Conservation (phyloP, 2,888 invertebrate species). For the Mechanitis messenoides region DNA sequence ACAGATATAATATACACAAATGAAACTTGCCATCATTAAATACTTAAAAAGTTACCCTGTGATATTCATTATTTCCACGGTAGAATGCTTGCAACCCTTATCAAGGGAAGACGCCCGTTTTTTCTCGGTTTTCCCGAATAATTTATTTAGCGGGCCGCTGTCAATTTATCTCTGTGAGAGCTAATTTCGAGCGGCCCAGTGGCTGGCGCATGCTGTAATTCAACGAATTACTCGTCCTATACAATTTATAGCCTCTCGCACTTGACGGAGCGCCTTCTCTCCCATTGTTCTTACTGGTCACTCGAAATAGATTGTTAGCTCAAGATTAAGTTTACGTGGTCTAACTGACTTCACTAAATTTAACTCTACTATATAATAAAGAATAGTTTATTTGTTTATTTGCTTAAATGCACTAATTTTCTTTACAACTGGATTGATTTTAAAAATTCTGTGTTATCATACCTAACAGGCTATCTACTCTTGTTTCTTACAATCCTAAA, state of each 20-base stretch:
- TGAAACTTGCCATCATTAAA: too few species aligned
- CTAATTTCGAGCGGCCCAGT: constrained; percentile 76
- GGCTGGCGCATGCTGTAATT: constrained; percentile 77
- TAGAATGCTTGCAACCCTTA: constrained; percentile 69
- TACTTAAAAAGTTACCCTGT: constrained; percentile 32
- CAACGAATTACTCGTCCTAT: constrained; percentile 76
- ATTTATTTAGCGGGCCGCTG: constrained; percentile 75
- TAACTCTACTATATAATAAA: too few species aligned
- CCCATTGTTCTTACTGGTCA: constrained; percentile 66
- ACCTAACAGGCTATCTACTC: too few species aligned
- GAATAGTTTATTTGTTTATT: too few species aligned
- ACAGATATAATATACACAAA: too few species aligned
- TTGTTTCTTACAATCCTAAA: too few species aligned
- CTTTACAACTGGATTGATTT: neutral
- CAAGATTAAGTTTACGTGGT: too few species aligned
- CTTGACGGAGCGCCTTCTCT: constrained; percentile 72
- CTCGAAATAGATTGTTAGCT: constrained; percentile 35
- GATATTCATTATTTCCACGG: constrained; percentile 69
- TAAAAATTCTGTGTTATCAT: too few species aligned
- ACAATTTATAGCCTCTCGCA: constrained; percentile 69
- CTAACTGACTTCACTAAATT: too few species aligned
- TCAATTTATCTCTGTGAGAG: constrained; percentile 76
- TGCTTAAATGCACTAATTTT: neutral
- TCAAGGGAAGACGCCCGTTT: constrained; percentile 74
- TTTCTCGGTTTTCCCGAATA: constrained; percentile 77